A percentile compares a stretch with the other conserved stretches of the same genome.
Conservation (phyloP, 2,113 vertebrate genomes). For the human region GRCh38 chr2:58767501-58768000, state of each 20-base stretch:
- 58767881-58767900: conserved; percentile 98
- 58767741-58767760: conserved; percentile 89
- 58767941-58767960: conserved; percentile 91
- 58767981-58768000: conserved; percentile 99
- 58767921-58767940: conserved; percentile 94
- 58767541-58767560: conserved; percentile 86
- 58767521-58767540: conserved; percentile 88
- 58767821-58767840: conserved; percentile 96
- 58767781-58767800: conserved; percentile 93
- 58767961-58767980: conserved; percentile 96
- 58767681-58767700: conserved; percentile 94
- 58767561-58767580: conserved; percentile 88
- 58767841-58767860: conserved; percentile 96
- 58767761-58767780: conserved; percentile 90
- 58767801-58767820: conserved; percentile 93
- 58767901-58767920: conserved; percentile 97
- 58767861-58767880: conserved; percentile 99
- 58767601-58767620: conserved; percentile 92
- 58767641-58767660: conserved; percentile 93
- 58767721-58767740: conserved; percentile 87
- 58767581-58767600: conserved; percentile 89
- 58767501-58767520: conserved; percentile 88
- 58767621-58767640: conserved; percentile 92
- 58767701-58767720: conserved; percentile 92
- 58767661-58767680: conserved; percentile 87